These are phyloP conservation scores for Acrocyrtus sp. DNA, from an alignment of 2,888 invertebrate species.

Conservation along the genomic window DNA sequence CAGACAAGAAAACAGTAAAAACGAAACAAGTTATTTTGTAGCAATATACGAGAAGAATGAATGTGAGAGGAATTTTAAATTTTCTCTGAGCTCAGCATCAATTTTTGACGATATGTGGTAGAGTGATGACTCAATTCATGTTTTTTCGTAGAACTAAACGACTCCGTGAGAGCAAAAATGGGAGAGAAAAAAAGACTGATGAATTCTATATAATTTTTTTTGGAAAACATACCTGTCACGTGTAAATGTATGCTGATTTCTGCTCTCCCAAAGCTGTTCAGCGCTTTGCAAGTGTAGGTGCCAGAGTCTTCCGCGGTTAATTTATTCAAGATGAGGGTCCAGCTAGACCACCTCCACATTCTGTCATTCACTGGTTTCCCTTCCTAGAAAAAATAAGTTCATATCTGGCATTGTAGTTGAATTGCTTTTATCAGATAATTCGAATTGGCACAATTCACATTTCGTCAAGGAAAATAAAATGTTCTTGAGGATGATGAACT, in stretches of 20 bases:
- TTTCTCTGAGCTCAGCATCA: too few species aligned
- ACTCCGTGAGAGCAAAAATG: background rate
- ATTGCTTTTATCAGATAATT: too few species aligned
- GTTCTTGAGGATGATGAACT: background rate
- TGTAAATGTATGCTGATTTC: slow-evolving; percentile 59
- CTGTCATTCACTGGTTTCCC: slow-evolving; percentile 61
- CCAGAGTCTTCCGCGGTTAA: slow-evolving; percentile 61
- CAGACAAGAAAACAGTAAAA: background rate
- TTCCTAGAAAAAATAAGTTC: slow-evolving; percentile 51
- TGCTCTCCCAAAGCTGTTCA: slow-evolving; percentile 55
- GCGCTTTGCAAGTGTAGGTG: slow-evolving; percentile 56
- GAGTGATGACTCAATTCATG: slow-evolving; percentile 37
- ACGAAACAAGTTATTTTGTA: background rate
- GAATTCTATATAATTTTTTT: too few species aligned
- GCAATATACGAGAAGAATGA: slow-evolving; percentile 2
- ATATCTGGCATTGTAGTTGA: too few species aligned
- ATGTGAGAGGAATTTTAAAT: slow-evolving; percentile 42
- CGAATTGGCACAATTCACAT: too few species aligned
- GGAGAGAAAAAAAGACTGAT: background rate
- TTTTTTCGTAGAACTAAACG: too few species aligned
- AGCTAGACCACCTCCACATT: slow-evolving; percentile 59
- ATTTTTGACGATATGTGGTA: too few species aligned
- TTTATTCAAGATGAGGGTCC: slow-evolving; percentile 61
- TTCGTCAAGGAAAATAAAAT: too few species aligned
- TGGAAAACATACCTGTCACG: slow-evolving; percentile 62